Percentiles rank a stretch among this genome's conserved stretches.
phyloP scores from a whole-genome alignment of 2,113 vertebrate genomes.

The Notarius quadriscutis region DNA sequence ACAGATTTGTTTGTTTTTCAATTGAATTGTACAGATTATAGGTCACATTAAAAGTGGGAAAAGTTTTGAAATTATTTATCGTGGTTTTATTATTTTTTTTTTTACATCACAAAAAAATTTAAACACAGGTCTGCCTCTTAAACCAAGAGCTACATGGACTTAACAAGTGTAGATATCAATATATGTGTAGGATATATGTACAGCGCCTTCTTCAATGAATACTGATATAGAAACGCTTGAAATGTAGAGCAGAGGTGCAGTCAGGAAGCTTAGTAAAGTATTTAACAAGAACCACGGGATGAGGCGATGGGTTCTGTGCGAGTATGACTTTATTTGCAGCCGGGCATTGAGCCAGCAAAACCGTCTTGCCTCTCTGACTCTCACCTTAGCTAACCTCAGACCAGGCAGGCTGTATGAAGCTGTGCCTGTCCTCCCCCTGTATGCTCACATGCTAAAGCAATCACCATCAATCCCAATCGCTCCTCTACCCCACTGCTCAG shows the following conservation, averaged over 20 bases:
- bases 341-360: slow-evolving; percentile 36
- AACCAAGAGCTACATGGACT: not conserved
- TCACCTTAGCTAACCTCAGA: slow-evolving; percentile 54
- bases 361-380: slow-evolving; percentile 29
- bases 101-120: too few species aligned
- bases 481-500: slow-evolving; percentile 25
- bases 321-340: slow-evolving; percentile 42
- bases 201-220: not conserved
- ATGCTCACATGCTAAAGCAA: slow-evolving; percentile 58
- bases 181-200: too few species aligned
- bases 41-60: too few species aligned
- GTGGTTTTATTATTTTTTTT: too few species aligned
- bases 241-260: not conserved
- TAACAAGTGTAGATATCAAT: not conserved
- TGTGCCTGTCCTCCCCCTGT: slow-evolving; percentile 41
- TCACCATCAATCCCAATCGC: slow-evolving; percentile 54
- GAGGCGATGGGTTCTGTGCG: slow-evolving; percentile 17
- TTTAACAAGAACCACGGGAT: not conserved
- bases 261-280: not conserved
- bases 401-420: slow-evolving; percentile 39
- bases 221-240: not conserved
- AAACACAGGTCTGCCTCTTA: not conserved
- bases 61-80: too few species aligned
- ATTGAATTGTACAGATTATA: too few species aligned
- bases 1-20: too few species aligned